phyloP scores from a whole-genome alignment of 2,888 invertebrate species.

The Alcis repandata region DNA sequence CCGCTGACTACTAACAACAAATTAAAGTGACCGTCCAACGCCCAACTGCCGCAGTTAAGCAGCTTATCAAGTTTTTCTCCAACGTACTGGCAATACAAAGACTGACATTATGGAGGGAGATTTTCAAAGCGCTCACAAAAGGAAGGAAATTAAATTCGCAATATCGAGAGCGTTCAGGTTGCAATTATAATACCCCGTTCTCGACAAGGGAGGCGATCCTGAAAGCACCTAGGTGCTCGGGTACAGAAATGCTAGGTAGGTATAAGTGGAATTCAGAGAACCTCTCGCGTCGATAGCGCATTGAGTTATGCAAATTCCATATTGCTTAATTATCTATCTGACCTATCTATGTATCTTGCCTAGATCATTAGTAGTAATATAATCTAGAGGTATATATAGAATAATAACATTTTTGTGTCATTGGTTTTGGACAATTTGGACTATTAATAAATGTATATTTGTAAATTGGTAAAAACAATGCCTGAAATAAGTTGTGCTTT shows the following conservation, averaged over 20 bases:
- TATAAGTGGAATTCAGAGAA: conserved; percentile 6
- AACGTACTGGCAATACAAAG: conserved; percentile 40
- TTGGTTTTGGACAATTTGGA: too few relatives aligned
- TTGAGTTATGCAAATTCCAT: conserved; percentile 6
- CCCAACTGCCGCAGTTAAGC: conserved; percentile 49
- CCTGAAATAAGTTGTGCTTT: too few relatives aligned
- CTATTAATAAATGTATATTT: too few relatives aligned
- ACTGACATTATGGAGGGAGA: conserved; percentile 35
- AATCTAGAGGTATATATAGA: too few relatives aligned
- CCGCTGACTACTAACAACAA: conserved; percentile 48
- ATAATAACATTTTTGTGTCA: too few relatives aligned
- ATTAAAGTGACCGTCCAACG: conserved; percentile 47
- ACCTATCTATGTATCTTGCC: too few relatives aligned
- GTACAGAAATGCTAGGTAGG: neutral
- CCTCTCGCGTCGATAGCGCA: neutral
- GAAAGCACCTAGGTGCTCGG: neutral
- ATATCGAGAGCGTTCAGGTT: conserved; percentile 38
- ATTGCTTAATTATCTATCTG: too few relatives aligned
- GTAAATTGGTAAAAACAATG: too few relatives aligned
- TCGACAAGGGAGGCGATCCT: conserved; percentile 28
- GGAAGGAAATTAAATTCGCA: conserved; percentile 40
- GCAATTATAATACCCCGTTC: conserved; percentile 40
- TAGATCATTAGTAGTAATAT: too few relatives aligned
- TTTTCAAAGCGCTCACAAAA: conserved; percentile 29
- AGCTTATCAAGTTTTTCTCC: conserved; percentile 48